Evolutionary conservation across 2,797 vertebrate genomes (phyloP).

Genomic region (Poecilia wingei): DNA sequence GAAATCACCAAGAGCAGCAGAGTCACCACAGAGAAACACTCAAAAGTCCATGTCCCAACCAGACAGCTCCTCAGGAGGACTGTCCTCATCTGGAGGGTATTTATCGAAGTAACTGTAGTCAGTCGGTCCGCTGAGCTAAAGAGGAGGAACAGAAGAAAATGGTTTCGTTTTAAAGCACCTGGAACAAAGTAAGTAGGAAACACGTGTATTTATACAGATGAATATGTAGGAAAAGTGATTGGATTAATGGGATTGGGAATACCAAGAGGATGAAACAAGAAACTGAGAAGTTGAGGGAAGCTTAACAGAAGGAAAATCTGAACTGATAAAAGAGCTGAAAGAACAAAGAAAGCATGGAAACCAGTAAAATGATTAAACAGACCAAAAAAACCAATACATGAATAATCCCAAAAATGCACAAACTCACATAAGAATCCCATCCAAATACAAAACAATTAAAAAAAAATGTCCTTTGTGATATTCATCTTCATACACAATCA

Average conservation of each 20-base stretch:
- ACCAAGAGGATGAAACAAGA: not conserved
- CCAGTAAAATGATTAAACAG: not conserved
- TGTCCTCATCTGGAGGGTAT: conserved; percentile 89
- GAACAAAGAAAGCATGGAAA: not conserved
- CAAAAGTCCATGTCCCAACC: conserved; percentile 97
- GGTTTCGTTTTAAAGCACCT: not conserved
- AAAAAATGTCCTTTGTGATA: not conserved
- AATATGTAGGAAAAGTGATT: not conserved
- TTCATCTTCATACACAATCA: not conserved
- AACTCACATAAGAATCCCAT: not conserved
- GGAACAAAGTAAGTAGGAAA: not conserved
- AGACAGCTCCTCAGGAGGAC: conserved; percentile 91
- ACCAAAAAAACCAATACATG: not conserved
- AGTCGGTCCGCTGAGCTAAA: conserved; percentile 87
- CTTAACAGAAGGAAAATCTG: not conserved
- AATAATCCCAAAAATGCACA: not conserved
- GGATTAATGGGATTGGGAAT: not conserved
- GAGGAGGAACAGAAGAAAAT: not conserved
- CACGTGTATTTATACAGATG: not conserved
- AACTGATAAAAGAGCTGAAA: not conserved
- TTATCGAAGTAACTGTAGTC: conserved; percentile 94
- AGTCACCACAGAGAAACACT: conserved; percentile 33
- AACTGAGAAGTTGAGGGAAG: not conserved
- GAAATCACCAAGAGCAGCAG: not conserved
- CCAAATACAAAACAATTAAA: not conserved